Evolutionary conservation across 2,797 vertebrate species (phyloP).

Genomic region (Podarcis siculus): DNA sequence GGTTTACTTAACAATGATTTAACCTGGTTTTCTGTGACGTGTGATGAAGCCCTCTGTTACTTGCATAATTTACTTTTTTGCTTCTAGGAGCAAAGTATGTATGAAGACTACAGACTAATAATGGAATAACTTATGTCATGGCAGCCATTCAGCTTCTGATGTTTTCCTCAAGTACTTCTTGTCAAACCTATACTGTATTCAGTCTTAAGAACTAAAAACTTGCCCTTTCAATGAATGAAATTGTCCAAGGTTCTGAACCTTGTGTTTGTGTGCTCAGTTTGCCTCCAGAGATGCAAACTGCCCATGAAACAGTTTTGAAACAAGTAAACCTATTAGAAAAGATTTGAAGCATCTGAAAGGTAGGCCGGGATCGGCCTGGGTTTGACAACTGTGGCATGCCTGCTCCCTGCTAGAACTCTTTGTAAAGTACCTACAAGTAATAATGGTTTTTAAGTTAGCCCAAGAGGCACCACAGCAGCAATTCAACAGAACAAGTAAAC

Average conservation of each 20-base stretch:
- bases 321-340: not conserved
- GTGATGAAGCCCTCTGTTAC: not conserved
- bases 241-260: not conserved
- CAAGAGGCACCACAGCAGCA: not conserved
- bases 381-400: not conserved
- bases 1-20: no score
- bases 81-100: not conserved
- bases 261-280: not conserved
- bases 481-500: not conserved
- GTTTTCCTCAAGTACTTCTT: not conserved
- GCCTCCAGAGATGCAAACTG: not conserved
- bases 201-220: not conserved
- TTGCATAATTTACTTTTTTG: not conserved
- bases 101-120: not conserved
- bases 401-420: slow-evolving; percentile 4
- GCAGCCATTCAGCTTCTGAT: not conserved
- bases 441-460: no score
- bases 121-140: not conserved
- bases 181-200: not conserved
- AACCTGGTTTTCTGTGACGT: no score
- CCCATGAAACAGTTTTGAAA: not conserved
- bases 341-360: not conserved
- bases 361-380: not conserved
- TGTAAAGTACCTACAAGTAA: not conserved
- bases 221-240: not conserved